phyloP scores from a whole-genome alignment of 2,888 invertebrate genomes.

The Cyclophora punctaria region DNA sequence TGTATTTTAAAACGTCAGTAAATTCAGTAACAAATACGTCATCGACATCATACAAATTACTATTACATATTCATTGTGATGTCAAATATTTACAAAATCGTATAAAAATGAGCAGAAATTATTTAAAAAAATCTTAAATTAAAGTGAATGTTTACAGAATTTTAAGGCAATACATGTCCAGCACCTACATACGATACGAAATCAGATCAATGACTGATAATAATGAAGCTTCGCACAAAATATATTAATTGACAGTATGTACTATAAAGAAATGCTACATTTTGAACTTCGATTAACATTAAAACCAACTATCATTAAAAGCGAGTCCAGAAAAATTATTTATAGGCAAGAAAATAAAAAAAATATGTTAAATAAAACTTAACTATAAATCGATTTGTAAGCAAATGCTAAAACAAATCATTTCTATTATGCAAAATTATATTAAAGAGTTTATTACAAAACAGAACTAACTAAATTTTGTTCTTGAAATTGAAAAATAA shows the following conservation, averaged over 20 bases:
- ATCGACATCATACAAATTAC: constrained; percentile 23
- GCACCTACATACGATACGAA: constrained; percentile 30
- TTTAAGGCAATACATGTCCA: constrained; percentile 24
- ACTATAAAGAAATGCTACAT: constrained; percentile 16
- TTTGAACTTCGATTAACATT: constrained; percentile 13
- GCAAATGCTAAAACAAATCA: neutral
- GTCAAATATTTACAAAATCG: constrained; percentile 55
- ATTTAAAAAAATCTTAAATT: constrained; percentile 10
- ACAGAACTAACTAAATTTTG: constrained; percentile 15
- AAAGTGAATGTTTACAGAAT: constrained; percentile 2
- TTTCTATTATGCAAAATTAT: constrained; percentile 14
- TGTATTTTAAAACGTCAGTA: constrained; percentile 52
- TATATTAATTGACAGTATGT: constrained; percentile 3
- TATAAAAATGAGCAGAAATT: constrained; percentile 25
- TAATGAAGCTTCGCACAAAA: constrained; percentile 1
- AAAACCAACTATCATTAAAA: constrained; percentile 15
- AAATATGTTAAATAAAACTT: constrained; percentile 2
- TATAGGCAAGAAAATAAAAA: constrained; percentile 12
- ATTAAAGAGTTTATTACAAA: constrained; percentile 6
- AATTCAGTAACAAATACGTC: constrained; percentile 50
- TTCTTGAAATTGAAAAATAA: constrained; percentile 4
- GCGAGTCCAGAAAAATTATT: constrained; percentile 4
- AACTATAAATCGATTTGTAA: too few species aligned
- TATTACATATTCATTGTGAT: constrained; percentile 48
- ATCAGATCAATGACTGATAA: constrained; percentile 34